Conservation (phyloP, 2,797 vertebrate genomes). For the Sternarchorhynchus goeldii region DNA sequence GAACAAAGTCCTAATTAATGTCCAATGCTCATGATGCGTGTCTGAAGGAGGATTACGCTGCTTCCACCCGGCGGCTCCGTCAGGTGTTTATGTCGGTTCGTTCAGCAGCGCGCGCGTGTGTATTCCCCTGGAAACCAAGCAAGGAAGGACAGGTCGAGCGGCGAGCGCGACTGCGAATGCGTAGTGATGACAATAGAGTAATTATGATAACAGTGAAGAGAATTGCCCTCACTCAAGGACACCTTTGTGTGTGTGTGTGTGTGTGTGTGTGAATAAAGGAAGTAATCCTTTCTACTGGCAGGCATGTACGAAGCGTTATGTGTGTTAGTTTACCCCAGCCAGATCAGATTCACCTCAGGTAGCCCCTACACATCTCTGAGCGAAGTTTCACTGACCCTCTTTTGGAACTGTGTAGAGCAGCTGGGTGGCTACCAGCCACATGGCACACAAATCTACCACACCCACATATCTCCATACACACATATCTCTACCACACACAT, state of each 20-base stretch:
- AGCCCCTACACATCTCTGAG: conserved; percentile 30
- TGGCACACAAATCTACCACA: conserved; percentile 2
- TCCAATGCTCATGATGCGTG: too few relatives aligned
- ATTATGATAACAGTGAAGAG: too few relatives aligned
- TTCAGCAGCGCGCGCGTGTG: not conserved
- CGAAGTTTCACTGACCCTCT: conserved; percentile 41
- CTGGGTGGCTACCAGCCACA: not conserved
- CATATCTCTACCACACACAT: too few relatives aligned
- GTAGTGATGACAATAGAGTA: too few relatives aligned
- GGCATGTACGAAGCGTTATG: not conserved
- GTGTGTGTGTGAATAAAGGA: too few relatives aligned
- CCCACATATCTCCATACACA: not conserved
- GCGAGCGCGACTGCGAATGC: too few relatives aligned
- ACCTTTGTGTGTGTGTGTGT: too few relatives aligned
- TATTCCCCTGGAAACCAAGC: not conserved
- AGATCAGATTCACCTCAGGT: conserved; percentile 24
- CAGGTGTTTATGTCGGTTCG: not conserved
- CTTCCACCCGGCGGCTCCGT: not conserved
- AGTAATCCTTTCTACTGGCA: not conserved
- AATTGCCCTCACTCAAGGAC: too few relatives aligned
- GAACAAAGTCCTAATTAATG: not conserved
- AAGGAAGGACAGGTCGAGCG: too few relatives aligned
- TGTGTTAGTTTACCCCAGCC: not conserved
- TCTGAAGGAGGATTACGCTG: too few relatives aligned
- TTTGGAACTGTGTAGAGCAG: conserved; percentile 15